These are phyloP conservation scores for Knipowitschia caucasica DNA, from an alignment of 2,797 vertebrate species.

Conservation along the genomic window DNA sequence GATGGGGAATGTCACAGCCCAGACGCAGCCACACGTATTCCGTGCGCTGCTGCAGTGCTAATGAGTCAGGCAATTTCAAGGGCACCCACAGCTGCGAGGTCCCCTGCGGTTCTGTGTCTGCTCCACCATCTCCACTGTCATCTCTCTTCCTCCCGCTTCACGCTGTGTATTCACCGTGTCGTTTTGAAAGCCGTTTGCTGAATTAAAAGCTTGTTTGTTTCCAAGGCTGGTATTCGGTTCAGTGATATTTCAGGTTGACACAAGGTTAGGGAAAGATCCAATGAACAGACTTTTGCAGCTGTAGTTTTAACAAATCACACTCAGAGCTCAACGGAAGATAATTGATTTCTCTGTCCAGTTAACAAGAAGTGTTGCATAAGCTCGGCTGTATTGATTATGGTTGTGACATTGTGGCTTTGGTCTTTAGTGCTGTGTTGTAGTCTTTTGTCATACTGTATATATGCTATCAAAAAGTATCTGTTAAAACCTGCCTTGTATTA, in stretches of 20 bases:
- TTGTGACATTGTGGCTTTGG: no score
- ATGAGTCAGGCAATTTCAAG: conserved; percentile 75
- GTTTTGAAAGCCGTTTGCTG: conserved; percentile 31
- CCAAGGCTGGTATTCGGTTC: conserved; percentile 3
- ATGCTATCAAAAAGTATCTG: no score
- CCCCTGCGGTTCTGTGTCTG: conserved; percentile 52
- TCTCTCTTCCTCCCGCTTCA: conserved; percentile 4
- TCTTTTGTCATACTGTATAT: no score
- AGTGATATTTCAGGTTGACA: conserved; percentile 30
- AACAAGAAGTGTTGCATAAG: no score
- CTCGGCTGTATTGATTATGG: no score
- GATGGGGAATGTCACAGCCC: conserved; percentile 41
- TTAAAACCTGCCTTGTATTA: no score
- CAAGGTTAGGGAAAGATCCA: conserved; percentile 30
- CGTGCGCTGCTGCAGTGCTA: conserved; percentile 61
- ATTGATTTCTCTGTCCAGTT: no score
- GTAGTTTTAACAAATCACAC: no score
- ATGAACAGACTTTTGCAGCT: conserved; percentile 34
- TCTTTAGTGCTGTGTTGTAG: no score
- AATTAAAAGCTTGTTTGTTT: conserved; percentile 33
- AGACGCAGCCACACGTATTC: conserved; percentile 50
- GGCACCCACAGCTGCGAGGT: conserved; percentile 65
- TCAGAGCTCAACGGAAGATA: no score
- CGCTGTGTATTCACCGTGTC: conserved; percentile 18
- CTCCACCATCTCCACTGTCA: conserved; percentile 37